Evolutionary conservation across 2,113 vertebrate genomes (phyloP).

Genomic region (Ahaetulla prasina): DNA sequence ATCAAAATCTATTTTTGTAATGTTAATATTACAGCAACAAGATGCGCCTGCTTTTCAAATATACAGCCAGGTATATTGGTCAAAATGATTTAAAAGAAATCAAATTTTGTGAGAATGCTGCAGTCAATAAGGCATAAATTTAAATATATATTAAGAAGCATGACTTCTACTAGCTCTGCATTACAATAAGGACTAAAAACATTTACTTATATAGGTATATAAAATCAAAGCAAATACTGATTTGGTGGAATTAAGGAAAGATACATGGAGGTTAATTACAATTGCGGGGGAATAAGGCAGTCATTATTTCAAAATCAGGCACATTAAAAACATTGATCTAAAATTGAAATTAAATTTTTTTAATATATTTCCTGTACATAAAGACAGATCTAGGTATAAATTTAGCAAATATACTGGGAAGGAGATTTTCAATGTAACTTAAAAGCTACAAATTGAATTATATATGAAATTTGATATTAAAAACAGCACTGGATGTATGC

Average conservation of each 20-base stretch:
- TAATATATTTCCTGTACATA: background rate
- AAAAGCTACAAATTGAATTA: background rate
- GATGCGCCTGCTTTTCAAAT: background rate
- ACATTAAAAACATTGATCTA: background rate
- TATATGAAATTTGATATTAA: background rate
- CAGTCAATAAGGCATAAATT: background rate
- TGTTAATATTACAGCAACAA: background rate
- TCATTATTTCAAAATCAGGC: background rate
- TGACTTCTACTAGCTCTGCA: background rate
- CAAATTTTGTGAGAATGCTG: background rate
- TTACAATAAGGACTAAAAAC: background rate
- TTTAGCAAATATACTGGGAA: background rate
- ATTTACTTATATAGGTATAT: background rate
- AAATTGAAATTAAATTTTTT: background rate
- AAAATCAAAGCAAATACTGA: background rate
- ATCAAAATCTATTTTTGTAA: background rate
- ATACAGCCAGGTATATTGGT: background rate
- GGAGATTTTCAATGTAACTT: background rate
- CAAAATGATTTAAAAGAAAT: background rate
- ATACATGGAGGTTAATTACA: background rate
- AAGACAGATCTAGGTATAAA: background rate
- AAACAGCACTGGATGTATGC: background rate
- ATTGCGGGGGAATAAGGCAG: background rate
- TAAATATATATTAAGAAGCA: background rate
- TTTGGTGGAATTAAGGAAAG: background rate